These are phyloP conservation scores for Tokudaia muenninki DNA, from an alignment of 2,797 vertebrate species.

Conservation along the genomic window DNA sequence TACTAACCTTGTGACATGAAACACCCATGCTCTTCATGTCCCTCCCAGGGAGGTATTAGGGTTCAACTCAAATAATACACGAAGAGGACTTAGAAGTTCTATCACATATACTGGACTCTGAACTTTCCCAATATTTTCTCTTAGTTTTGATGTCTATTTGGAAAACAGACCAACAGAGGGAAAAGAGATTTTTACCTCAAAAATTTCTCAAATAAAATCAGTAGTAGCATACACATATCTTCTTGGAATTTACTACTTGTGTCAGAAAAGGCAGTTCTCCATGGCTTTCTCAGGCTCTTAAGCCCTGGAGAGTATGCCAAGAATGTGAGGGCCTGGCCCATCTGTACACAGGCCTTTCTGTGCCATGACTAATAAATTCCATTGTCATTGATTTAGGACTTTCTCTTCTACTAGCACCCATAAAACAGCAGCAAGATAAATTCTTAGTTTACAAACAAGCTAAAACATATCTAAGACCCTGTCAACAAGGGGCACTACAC, in stretches of 20 bases:
- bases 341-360: neutral
- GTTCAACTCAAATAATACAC: neutral
- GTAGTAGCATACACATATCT: neutral
- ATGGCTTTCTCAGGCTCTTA: neutral
- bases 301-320: neutral
- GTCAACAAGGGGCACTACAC: neutral
- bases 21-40: neutral
- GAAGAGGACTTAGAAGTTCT: neutral
- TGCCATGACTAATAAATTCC: neutral
- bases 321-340: neutral
- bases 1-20: neutral
- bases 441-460: neutral
- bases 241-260: neutral
- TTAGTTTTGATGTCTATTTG: conserved; percentile 34
- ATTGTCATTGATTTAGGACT: neutral
- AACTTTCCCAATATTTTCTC: neutral
- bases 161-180: neutral
- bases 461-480: conserved; percentile 9
- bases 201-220: conserved; percentile 27
- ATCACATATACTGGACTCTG: neutral
- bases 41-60: neutral
- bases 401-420: conserved; percentile 34
- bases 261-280: neutral
- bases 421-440: conserved; percentile 34
- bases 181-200: conserved; percentile 14